A percentile compares a stretch with the other conserved stretches of the same genome.
Evolutionary conservation across 2,113 vertebrate species (phyloP).

Genomic region (Isichthys henryi): DNA sequence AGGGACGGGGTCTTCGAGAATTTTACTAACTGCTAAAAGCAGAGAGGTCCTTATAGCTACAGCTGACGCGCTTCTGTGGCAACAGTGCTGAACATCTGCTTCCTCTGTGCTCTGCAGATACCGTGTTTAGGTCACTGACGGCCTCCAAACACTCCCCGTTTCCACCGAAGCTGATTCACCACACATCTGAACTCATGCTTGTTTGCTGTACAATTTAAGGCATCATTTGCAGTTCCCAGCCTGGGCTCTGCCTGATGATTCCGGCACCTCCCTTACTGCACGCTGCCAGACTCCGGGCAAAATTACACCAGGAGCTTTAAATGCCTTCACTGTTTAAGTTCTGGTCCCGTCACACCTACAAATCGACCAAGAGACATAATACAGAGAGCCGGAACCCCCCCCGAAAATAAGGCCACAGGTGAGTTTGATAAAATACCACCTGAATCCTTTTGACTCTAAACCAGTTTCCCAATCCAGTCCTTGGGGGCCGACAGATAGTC

Average conservation of each 20-base stretch:
- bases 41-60: not conserved
- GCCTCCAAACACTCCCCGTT: not conserved
- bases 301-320: not conserved
- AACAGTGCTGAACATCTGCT: not conserved
- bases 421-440: constrained; percentile 44
- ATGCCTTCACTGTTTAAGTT: not conserved
- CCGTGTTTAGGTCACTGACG: not conserved
- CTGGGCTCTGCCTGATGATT: not conserved
- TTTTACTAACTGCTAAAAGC: not conserved
- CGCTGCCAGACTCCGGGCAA: not conserved
- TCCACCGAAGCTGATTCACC: not conserved
- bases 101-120: not conserved
- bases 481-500: not conserved
- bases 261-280: not conserved
- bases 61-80: not conserved
- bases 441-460: constrained; percentile 30
- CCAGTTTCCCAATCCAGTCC: not conserved
- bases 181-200: not conserved
- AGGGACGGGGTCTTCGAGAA: not conserved
- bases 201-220: not conserved
- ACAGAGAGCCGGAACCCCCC: not conserved
- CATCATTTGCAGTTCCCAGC: not conserved
- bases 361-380: not conserved
- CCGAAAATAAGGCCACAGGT: constrained; percentile 55
- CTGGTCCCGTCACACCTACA: not conserved